These are phyloP conservation scores for Odontothrips loti DNA, from an alignment of 2,888 invertebrate genomes.

Conservation along the genomic window DNA sequence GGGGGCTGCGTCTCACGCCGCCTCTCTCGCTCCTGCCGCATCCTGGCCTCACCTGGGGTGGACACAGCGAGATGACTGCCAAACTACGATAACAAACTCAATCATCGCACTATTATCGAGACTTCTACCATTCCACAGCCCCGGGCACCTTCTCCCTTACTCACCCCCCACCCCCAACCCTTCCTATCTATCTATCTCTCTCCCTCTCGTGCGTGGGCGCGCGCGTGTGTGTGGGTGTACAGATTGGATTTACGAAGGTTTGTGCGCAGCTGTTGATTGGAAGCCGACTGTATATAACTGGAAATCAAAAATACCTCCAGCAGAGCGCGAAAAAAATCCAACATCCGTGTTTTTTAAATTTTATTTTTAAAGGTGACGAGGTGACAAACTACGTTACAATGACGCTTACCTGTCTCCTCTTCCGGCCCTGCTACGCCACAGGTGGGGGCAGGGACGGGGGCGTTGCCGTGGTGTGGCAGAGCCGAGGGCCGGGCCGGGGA, in stretches of 20 bases:
- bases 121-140: not conserved
- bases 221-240: too few relatives aligned
- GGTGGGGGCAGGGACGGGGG: not conserved
- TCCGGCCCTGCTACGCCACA: not conserved
- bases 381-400: too few relatives aligned
- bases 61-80: conserved; percentile 4
- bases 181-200: not conserved
- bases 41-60: not conserved
- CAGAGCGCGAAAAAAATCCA: too few relatives aligned
- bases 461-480: not conserved
- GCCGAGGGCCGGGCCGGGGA: not conserved
- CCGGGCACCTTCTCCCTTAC: not conserved
- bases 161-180: not conserved
- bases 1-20: not conserved
- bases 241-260: too few relatives aligned
- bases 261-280: too few relatives aligned
- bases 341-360: too few relatives aligned
- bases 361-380: too few relatives aligned
- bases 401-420: not conserved
- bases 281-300: too few relatives aligned
- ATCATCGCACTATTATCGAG: not conserved
- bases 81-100: not conserved
- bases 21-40: not conserved
- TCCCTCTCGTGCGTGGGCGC: too few relatives aligned
- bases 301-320: too few relatives aligned